Evolutionary conservation across 2,888 invertebrate species (phyloP), one percentile per base, ranked within the genome.

Genomic region (Drosophila trichaetosa): DNA sequence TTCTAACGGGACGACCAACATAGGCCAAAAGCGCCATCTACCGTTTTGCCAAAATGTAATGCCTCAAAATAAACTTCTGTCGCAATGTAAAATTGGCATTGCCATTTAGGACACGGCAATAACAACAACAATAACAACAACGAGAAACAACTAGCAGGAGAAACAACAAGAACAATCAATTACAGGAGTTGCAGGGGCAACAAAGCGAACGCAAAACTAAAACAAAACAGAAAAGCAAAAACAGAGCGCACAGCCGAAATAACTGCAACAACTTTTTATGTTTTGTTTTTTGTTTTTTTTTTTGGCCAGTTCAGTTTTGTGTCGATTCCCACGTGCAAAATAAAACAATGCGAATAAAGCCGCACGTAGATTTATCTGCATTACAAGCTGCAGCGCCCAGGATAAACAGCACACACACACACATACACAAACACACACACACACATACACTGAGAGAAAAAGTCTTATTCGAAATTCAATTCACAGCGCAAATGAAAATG

Each of bases 321-420:
- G 59, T 65, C 69, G 76, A 85, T 89, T 87, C 87, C 87, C 87
- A 87, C 89, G 89, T 87, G 87, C 68, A 87, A 87, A 85, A 87
- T 87, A 87, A 89, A 87, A 82, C 77, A 85, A 80, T 84, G 80
- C 68, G 67, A 64, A 27, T 27, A 38, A 56, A 27, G 67, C 63
- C 65, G 29, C 69, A 84, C 82, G 85, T 87, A 82, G 85, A 89
- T 85, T 85, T 85, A 85, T 85, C 87, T 87, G 89, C 79, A 85
- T 73, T 87, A 73, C 65, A 70, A 71, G 63, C 34, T 66, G 69
- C 80, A 52, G 54, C 54, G 27, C 34, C 46, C 71, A 83, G 76
- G 71, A 85, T 73, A 82, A 74, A 69, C 66, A 70, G 69, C 54
- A 79, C 52, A 69, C 68, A 60, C 66, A 57, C 66, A 58, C 57